Conservation (phyloP, 2,113 vertebrate genomes). For the Perca schrenkii region DNA sequence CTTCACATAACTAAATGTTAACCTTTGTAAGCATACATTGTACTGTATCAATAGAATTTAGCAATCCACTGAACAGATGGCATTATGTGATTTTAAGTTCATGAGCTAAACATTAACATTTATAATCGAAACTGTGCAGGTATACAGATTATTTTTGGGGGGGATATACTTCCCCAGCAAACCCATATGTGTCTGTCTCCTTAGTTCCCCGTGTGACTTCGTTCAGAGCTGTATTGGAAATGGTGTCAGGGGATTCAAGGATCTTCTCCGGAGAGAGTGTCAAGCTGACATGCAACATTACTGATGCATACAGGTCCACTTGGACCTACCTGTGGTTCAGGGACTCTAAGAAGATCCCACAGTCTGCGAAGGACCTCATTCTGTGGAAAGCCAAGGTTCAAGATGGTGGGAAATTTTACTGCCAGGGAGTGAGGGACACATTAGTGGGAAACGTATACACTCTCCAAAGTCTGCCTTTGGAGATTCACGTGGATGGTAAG, state of each 20-base stretch:
- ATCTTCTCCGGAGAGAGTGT: conserved; percentile 73
- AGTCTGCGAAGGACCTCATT: accelerated
- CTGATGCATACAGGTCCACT: background rate
- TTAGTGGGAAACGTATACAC: conserved; percentile 11
- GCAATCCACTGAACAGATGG: background rate
- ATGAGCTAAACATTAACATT: background rate
- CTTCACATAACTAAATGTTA: background rate
- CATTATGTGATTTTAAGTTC: background rate
- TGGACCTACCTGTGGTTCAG: conserved; percentile 79
- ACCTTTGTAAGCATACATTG: background rate
- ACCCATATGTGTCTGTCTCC: background rate
- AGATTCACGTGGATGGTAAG: conserved; percentile 78
- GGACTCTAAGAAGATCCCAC: conserved; percentile 18
- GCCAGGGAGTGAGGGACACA: conserved; percentile 58
- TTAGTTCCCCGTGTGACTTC: accelerated
- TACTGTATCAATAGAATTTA: background rate
- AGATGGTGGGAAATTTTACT: conserved; percentile 68
- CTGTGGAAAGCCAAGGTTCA: conserved; percentile 11
- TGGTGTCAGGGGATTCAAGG: background rate
- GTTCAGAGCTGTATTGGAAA: conserved; percentile 22
- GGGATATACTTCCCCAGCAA: background rate
- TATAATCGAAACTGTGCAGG: background rate
- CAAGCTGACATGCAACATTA: conserved; percentile 65
- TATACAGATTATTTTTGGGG: accelerated
- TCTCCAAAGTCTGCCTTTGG: conserved; percentile 67